Evolutionary conservation across 2,113 vertebrate species (phyloP), one percentile per base, ranked within the genome.

Genomic region (Pardalotus punctatus): DNA sequence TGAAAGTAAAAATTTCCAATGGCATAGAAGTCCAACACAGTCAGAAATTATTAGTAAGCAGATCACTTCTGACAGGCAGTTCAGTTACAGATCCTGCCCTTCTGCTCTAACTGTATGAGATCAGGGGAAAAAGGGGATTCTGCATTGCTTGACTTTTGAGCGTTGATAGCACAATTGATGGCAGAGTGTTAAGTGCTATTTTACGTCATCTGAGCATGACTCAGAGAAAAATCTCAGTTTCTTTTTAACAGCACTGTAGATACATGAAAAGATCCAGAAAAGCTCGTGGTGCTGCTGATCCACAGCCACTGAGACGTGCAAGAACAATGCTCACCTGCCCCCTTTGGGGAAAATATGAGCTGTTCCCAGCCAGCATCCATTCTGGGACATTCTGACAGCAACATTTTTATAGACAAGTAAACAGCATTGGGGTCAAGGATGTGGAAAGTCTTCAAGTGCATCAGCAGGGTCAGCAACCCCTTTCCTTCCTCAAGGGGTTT

Each of bases 361-460:
- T 81, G 56, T 42, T 80, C 16, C 19, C 36, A 67, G 15, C 16
- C 29, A 42, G 1, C 0, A 0, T 24, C 60, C 12, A 20, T 42
- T 27, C 28, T 53, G 24, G 42, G 17, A 1, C 15, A 11, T 73
- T 57, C 36, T 42, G 36, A 70, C 48, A 71, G 51, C 14, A 27
- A 43, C 5, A 4, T 53, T 29, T 76, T 42, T 40, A 35, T 70
- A 71, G 16, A 25, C 15, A 38, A 64, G 2, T 50, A n/a, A 82
- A n/a, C 2, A 66, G 4, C 28, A 35, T 22, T 0, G 0, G 36
- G 33, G 31, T 15, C 4, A 19, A 76, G 40, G 42, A 70, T 6
- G 10, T 33, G 8, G 28, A 48, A 69, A 85, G 8, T 18, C 21
- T 50, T 64, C 40, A 62, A 38, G 35, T 8, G 4, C 6, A 43